Evolutionary conservation across 2,888 invertebrate genomes (phyloP), one percentile per base, ranked within the genome.

Genomic region (Apocheima hispidaria): DNA sequence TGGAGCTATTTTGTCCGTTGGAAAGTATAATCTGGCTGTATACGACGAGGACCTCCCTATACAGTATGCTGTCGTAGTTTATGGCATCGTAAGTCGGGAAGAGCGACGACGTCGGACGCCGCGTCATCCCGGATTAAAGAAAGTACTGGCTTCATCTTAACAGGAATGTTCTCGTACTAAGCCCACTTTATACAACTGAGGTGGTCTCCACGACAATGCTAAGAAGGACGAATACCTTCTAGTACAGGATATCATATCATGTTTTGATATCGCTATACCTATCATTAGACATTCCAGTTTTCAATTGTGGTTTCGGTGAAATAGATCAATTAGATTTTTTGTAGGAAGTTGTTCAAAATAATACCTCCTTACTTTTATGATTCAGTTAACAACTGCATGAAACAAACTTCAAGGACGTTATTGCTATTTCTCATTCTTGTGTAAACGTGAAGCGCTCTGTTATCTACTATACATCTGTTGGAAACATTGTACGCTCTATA

Each of bases 91-190:
- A 30, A 52, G 51, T 36, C 23, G 46, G 10, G 40, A 14, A 16
- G 16, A 23, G 16, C 36, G 16, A 36, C 36, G 35, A 10, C 36
- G 16, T 4, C 20, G n/a, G 40, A 12, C 48, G 30, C 18, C 23
- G 21, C 38, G n/a, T 21, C 33, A 10, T 36, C 21, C 12, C 18
- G 41, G 59, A 48, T 59, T 48, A 59, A 14, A 6, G 4, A 12
- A 14, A 4, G 3, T 26, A 14, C 26, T 14, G 14, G 10, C 43
- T 26, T 44, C 26, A 48, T 53, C 40, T 44, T 49, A 14, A 4
- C 35, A 26, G 59, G 53, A 53, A 59, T 59, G 40, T n/a, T n/a
- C n/a, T n/a, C n/a, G n/a, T 59, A 36, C 21, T 14, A 43, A 43
- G 26, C 14, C 26, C 5, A n/a, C 26, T 10, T 26, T 9, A 4